phyloP scores from a whole-genome alignment of 2,113 vertebrate species.

The Hippocampus zosterae region DNA sequence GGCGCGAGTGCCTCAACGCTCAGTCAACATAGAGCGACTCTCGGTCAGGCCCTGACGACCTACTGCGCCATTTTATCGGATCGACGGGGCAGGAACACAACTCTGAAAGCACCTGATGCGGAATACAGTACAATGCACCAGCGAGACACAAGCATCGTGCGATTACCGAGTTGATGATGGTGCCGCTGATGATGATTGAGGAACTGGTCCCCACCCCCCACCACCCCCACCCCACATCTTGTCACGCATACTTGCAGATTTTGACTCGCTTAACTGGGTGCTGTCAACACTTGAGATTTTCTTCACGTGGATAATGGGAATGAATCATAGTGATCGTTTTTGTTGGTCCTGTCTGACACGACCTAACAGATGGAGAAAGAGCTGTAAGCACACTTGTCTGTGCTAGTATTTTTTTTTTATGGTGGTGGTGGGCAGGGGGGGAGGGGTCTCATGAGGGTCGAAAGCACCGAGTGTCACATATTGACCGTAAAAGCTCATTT shows the following conservation, averaged over 20 bases:
- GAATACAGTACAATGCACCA: slow-evolving; percentile 31
- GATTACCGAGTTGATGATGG: slow-evolving; percentile 11
- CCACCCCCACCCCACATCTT: slow-evolving; percentile 5
- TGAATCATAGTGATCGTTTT: slow-evolving; percentile 48
- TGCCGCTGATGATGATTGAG: slow-evolving; percentile 23
- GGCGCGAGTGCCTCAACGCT: slow-evolving; percentile 95
- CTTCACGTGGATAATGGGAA: slow-evolving; percentile 48
- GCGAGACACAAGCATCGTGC: slow-evolving; percentile 9
- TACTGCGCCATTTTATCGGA: slow-evolving; percentile 61
- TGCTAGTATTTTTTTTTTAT: slow-evolving; percentile 10
- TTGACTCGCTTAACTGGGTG: slow-evolving; percentile 65
- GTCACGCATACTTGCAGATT: slow-evolving; percentile 60
- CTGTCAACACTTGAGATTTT: slow-evolving; percentile 56
- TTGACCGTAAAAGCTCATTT: slow-evolving; percentile 63
- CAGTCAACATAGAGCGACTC: slow-evolving; percentile 82
- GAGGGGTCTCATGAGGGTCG: slow-evolving; percentile 5
- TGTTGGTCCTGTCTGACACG: slow-evolving; percentile 47
- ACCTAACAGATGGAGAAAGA: slow-evolving; percentile 40
- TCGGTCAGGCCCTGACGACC: slow-evolving; percentile 52
- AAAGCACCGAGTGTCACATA: slow-evolving; percentile 35
- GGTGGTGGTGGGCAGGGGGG: too few relatives aligned
- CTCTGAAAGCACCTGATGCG: slow-evolving; percentile 56
- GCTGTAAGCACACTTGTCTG: slow-evolving; percentile 61
- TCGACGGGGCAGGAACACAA: slow-evolving; percentile 71
- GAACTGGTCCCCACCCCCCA: slow-evolving; percentile 34